These are phyloP conservation scores for Epicauta chinensis DNA, from an alignment of 1,140 invertebrate species.

Conservation along the genomic window DNA sequence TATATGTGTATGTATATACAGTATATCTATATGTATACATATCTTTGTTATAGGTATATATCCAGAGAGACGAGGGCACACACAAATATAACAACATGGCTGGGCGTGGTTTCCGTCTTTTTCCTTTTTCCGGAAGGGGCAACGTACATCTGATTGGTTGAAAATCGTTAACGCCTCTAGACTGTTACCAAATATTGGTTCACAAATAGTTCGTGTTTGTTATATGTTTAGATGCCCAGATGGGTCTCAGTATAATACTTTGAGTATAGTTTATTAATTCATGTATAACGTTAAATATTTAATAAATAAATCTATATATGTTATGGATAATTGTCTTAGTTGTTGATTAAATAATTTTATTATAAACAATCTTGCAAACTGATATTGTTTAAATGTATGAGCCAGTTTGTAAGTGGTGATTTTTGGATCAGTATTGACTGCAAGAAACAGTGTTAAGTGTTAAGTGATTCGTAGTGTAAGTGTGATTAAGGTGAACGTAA, in stretches of 20 bases:
- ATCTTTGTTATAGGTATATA: slow-evolving; percentile 17
- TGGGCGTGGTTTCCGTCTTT: slow-evolving; percentile 32
- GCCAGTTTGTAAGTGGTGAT: slow-evolving; percentile 26
- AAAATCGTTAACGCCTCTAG: slow-evolving; percentile 27
- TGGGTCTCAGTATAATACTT: slow-evolving; percentile 36
- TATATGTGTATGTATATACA: slow-evolving; percentile 20
- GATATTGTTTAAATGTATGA: not conserved
- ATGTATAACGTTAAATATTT: slow-evolving; percentile 26
- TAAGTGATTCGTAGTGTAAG: not conserved
- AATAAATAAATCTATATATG: slow-evolving; percentile 20
- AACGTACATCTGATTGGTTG: slow-evolving; percentile 30
- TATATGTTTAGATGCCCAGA: slow-evolving; percentile 43
- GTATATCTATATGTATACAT: no score
- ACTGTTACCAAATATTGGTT: slow-evolving; percentile 45
- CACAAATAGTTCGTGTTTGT: slow-evolving; percentile 45
- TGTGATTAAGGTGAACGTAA: not conserved
- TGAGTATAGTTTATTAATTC: slow-evolving; percentile 37
- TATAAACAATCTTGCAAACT: not conserved
- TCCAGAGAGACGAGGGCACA: slow-evolving; percentile 17
- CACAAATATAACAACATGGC: slow-evolving; percentile 39
- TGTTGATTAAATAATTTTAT: no score
- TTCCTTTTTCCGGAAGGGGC: slow-evolving; percentile 32
- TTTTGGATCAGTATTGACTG: no score
- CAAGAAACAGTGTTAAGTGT: slow-evolving; percentile 1
- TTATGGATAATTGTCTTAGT: not conserved